phyloP scores from a whole-genome alignment of 2,113 vertebrate species.

The Alethe castanea region DNA sequence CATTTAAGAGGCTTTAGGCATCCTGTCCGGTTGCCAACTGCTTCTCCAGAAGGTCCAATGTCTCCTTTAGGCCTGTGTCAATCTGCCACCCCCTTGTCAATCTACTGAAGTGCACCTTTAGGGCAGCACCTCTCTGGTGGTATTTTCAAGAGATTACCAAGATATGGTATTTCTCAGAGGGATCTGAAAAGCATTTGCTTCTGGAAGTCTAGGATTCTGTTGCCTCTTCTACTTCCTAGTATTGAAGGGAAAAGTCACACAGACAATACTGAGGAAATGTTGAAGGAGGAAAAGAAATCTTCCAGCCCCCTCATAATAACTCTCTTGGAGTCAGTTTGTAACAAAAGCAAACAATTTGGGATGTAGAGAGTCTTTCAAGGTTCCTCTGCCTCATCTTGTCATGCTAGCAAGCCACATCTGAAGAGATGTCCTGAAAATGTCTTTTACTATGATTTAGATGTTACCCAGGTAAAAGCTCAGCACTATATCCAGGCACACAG shows the following conservation, averaged over 20 bases:
- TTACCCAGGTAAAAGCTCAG: background rate
- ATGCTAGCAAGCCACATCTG: background rate
- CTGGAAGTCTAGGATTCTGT: background rate
- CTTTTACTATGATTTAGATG: background rate
- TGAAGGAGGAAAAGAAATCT: background rate
- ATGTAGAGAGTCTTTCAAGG: background rate
- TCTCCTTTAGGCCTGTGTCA: background rate
- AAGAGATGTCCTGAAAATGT: background rate
- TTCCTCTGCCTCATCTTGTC: background rate
- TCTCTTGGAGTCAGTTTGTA: background rate
- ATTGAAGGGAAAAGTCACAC: background rate
- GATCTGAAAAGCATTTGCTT: background rate
- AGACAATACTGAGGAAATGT: background rate
- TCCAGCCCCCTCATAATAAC: background rate
- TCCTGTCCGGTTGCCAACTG: background rate
- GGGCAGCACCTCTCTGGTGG: background rate
- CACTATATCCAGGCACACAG: background rate
- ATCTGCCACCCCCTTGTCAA: background rate
- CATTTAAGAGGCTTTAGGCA: background rate
- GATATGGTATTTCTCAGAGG: background rate
- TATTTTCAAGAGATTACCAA: background rate
- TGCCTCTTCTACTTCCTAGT: background rate
- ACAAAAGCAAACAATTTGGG: background rate
- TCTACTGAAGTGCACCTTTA: background rate
- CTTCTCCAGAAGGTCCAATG: background rate